Percentiles rank a stretch among this genome's conserved stretches.
Evolutionary conservation across 2,797 vertebrate genomes (phyloP).

Genomic region (Molossus alvarezi): DNA sequence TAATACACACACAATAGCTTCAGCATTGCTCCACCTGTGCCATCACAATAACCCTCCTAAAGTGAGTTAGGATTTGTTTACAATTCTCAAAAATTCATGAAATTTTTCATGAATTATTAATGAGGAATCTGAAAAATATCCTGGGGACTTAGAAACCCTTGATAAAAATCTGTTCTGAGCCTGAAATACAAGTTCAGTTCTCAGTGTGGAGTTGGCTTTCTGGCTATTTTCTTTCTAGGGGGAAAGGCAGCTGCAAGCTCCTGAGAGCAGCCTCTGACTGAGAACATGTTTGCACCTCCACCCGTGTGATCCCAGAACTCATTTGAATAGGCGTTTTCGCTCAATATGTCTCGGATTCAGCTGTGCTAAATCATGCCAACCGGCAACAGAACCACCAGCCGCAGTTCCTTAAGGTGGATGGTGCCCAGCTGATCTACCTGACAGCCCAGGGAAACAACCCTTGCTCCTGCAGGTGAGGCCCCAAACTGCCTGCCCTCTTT

Average conservation of each 20-base stretch:
- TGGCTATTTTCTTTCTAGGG: background rate
- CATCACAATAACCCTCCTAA: background rate
- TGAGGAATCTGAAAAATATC: constrained; percentile 36
- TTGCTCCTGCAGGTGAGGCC: background rate
- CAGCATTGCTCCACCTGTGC: background rate
- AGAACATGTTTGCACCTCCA: constrained; percentile 70
- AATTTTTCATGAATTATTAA: background rate
- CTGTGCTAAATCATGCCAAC: constrained; percentile 70
- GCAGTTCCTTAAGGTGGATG: constrained; percentile 2
- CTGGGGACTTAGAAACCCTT: background rate
- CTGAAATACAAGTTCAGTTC: constrained; percentile 21
- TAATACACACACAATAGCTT: background rate
- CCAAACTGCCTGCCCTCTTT: background rate
- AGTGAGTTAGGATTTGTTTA: background rate
- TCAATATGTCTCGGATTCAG: background rate
- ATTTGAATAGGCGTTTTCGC: constrained; percentile 59
- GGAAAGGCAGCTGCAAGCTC: constrained; percentile 44
- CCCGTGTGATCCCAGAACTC: constrained; percentile 43
- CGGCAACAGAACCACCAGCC: constrained; percentile 59
- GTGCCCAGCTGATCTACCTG: background rate
- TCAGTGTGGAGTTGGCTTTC: background rate
- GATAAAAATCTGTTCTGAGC: constrained; percentile 45
- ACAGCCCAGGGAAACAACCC: background rate
- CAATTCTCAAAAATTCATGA: constrained; percentile 48
- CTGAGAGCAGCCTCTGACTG: constrained; percentile 66